These are phyloP conservation scores for Drosophila persimilis DNA, from an alignment of 1,140 invertebrate species.

Conservation along the genomic window DNA sequence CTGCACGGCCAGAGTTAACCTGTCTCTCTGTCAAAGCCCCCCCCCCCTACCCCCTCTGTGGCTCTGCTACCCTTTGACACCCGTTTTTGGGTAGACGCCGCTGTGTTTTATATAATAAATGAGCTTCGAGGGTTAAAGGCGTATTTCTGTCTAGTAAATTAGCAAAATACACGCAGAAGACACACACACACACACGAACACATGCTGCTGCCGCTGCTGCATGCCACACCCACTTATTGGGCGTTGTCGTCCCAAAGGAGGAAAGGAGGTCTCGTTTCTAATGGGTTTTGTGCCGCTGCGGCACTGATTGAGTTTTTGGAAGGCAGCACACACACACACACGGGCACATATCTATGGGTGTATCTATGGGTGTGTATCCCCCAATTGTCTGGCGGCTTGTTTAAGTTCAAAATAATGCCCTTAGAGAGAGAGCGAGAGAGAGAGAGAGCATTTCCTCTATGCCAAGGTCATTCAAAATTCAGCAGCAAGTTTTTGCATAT, in stretches of 20 bases:
- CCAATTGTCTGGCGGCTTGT: slow-evolving; percentile 77
- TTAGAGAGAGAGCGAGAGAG: slow-evolving; percentile 29
- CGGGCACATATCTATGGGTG: neutral
- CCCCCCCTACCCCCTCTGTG: slow-evolving; percentile 4
- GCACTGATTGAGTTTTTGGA: slow-evolving; percentile 72
- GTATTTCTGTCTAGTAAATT: slow-evolving; percentile 83
- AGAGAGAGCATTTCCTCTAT: slow-evolving; percentile 60
- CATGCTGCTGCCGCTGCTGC: slow-evolving; percentile 1
- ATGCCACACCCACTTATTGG: no score
- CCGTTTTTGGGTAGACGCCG: slow-evolving; percentile 9
- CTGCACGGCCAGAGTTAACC: slow-evolving; percentile 31
- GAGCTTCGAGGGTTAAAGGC: slow-evolving; percentile 83
- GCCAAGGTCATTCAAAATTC: slow-evolving; percentile 83
- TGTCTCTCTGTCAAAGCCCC: slow-evolving; percentile 32
- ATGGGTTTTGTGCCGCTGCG: no score
- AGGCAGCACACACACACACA: slow-evolving; percentile 39
- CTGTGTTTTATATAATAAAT: slow-evolving; percentile 82
- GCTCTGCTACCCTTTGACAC: slow-evolving; percentile 20
- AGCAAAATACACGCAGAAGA: slow-evolving; percentile 80
- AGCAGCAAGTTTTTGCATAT: slow-evolving; percentile 66
- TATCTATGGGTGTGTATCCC: slow-evolving; percentile 18
- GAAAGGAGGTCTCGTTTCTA: no score
- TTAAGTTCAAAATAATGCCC: slow-evolving; percentile 77
- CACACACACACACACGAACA: slow-evolving; percentile 48
- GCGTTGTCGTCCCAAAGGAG: no score